These are phyloP conservation scores for Phrynocephalus versicolor DNA, from an alignment of 2,113 vertebrate species.

Conservation along the genomic window DNA sequence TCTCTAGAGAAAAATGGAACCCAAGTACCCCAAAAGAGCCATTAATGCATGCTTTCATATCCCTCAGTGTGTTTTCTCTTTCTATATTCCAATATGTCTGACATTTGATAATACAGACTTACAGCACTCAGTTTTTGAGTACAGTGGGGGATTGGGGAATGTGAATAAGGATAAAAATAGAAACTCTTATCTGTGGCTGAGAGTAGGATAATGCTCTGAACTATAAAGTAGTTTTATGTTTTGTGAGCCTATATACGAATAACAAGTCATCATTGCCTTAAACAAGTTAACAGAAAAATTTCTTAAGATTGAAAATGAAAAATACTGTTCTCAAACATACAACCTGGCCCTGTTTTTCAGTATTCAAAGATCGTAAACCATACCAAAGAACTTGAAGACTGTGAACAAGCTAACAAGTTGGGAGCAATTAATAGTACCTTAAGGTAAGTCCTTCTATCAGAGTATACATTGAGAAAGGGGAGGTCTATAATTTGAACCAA, in stretches of 20 bases:
- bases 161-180: not conserved
- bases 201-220: not conserved
- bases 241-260: not conserved
- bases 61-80: not conserved
- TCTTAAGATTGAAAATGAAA: not conserved
- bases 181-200: not conserved
- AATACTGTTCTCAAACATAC: not conserved
- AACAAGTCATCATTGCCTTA: not conserved
- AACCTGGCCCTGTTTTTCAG: constrained; percentile 72
- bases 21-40: not conserved
- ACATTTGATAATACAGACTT: not conserved
- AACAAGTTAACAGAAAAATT: not conserved
- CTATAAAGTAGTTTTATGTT: not conserved
- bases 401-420: constrained; percentile 90
- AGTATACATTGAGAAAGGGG: not conserved
- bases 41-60: not conserved
- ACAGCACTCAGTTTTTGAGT: not conserved
- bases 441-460: constrained; percentile 75
- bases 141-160: not conserved
- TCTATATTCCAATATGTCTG: not conserved
- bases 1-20: not conserved
- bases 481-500: not conserved
- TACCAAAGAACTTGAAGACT: constrained; percentile 82
- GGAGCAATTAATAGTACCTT: constrained; percentile 94
- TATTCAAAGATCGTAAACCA: constrained; percentile 80